phyloP scores from a whole-genome alignment of 2,113 vertebrate genomes.

The Pteronura brasiliensis region DNA sequence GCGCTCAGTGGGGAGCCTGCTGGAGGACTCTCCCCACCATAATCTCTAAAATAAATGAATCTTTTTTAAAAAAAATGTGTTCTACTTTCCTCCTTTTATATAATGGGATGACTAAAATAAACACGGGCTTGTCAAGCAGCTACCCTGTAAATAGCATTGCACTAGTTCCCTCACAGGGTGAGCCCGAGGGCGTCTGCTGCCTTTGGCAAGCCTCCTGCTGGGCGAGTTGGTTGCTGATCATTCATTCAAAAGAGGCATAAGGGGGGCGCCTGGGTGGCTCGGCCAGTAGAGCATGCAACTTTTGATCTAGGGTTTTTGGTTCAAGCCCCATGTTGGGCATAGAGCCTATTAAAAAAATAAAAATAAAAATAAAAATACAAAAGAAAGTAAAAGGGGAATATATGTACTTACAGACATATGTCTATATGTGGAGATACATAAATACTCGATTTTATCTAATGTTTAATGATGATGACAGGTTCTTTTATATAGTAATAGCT shows the following conservation, averaged over 20 bases:
- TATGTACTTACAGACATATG: no score
- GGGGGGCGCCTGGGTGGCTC: not conserved
- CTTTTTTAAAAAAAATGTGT: not conserved
- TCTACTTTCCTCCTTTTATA: not conserved
- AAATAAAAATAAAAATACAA: not conserved
- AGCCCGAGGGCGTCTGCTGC: not conserved
- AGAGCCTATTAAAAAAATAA: not conserved
- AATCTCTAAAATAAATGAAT: not conserved
- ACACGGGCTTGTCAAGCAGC: not conserved
- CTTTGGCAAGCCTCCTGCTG: not conserved
- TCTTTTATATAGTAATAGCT: not conserved
- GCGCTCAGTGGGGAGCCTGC: not conserved
- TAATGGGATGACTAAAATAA: not conserved
- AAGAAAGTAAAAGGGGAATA: not conserved
- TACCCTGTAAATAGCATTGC: not conserved
- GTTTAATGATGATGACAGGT: not conserved
- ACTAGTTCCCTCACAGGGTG: not conserved
- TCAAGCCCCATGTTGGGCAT: not conserved
- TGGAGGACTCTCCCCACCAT: not conserved
- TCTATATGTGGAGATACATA: accelerated
- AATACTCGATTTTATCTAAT: not conserved
- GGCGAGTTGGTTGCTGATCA: no score
- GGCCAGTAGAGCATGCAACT: not conserved
- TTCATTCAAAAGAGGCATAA: not conserved
- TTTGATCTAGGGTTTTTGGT: not conserved